Conservation (phyloP, 1,140 invertebrate species). For the Mya arenaria region DNA sequence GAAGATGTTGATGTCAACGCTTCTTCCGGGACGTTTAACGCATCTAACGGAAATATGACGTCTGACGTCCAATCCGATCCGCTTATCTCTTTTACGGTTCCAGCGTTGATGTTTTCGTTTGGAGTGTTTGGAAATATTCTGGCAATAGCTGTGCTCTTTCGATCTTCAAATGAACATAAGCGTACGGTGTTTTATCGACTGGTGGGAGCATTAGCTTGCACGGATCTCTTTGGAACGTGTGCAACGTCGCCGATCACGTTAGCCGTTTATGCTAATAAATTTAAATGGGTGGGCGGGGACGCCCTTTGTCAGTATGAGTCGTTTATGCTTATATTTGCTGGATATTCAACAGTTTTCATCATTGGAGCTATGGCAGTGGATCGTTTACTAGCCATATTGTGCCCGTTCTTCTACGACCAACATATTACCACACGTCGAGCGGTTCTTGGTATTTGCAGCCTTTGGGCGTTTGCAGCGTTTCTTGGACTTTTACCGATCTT, state of each 20-base stretch:
- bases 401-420: constrained; percentile 79
- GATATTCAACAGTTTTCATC: constrained; percentile 78
- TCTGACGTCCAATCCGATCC: too few species aligned
- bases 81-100: constrained; percentile 34
- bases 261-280: constrained; percentile 67
- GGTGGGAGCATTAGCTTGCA: constrained; percentile 69
- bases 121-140: constrained; percentile 70
- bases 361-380: constrained; percentile 81
- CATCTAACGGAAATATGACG: too few species aligned
- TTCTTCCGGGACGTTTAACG: too few species aligned
- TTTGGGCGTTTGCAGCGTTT: constrained; percentile 71
- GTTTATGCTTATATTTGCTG: constrained; percentile 80
- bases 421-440: constrained; percentile 72
- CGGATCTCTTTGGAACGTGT: constrained; percentile 72
- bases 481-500: constrained; percentile 78
- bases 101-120: constrained; percentile 63
- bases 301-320: constrained; percentile 77
- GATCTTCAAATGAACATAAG: constrained; percentile 63
- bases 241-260: constrained; percentile 73
- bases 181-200: constrained; percentile 70
- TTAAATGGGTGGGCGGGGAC: constrained; percentile 71
- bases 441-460: constrained; percentile 59
- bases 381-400: constrained; percentile 77
- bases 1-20: too few species aligned
- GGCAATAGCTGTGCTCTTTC: constrained; percentile 64